A percentile compares a stretch with the other conserved stretches of the same genome.
These are phyloP conservation scores for Dendrocincla fuliginosa DNA, from an alignment of 2,797 vertebrate species.

Conservation along the genomic window DNA sequence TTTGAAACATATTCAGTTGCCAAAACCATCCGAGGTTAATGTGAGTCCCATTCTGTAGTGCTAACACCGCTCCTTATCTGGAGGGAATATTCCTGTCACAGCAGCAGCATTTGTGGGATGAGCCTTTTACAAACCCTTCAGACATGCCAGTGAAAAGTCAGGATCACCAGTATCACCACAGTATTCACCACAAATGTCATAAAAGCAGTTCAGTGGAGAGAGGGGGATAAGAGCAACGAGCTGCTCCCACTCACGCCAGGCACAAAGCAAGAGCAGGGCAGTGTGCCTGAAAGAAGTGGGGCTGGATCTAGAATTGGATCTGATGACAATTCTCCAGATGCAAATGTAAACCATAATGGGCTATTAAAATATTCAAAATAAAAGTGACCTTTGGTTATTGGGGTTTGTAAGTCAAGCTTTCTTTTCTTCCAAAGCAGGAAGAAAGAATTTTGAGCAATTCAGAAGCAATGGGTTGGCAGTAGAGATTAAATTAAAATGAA, in stretches of 20 bases:
- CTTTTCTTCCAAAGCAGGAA: background rate
- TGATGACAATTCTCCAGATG: background rate
- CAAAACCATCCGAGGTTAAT: background rate
- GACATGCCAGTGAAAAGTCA: background rate
- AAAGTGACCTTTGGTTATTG: background rate
- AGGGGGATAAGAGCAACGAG: background rate
- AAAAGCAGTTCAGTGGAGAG: background rate
- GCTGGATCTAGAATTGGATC: background rate
- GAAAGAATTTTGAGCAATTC: background rate
- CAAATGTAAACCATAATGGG: background rate
- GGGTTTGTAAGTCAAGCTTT: conserved; percentile 13
- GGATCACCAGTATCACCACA: background rate
- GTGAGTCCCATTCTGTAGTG: background rate
- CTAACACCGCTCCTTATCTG: background rate
- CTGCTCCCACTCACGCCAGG: background rate
- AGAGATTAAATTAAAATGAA: conserved; percentile 45
- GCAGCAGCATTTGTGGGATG: background rate
- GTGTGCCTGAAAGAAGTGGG: background rate
- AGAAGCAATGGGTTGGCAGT: background rate
- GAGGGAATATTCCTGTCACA: background rate
- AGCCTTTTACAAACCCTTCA: background rate
- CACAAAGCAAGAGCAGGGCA: background rate
- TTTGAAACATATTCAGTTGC: background rate
- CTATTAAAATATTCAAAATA: conserved; percentile 43
- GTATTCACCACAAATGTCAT: background rate